These are phyloP conservation scores for Shargacucullia verbasci DNA, from an alignment of 2,888 invertebrate genomes.

Conservation along the genomic window DNA sequence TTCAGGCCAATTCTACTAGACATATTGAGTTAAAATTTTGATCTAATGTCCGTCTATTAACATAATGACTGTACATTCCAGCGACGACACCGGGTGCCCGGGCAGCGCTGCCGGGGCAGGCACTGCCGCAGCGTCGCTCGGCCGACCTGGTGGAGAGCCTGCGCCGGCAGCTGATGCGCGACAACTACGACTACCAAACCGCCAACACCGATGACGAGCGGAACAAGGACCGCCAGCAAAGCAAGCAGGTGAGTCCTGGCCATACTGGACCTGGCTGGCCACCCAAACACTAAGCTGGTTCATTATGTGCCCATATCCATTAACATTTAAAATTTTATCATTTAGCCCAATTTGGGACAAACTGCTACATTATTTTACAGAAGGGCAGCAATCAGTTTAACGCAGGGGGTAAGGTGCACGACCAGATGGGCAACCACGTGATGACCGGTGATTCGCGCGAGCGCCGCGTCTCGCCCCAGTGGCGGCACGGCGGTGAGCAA, in stretches of 20 bases:
- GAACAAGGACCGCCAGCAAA: background rate
- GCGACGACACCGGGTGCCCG: background rate
- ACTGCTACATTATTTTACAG: too few relatives aligned
- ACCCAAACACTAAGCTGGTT: too few relatives aligned
- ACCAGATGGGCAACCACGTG: background rate
- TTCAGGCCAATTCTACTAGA: too few relatives aligned
- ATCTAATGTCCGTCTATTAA: too few relatives aligned
- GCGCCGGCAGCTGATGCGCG: constrained; percentile 65
- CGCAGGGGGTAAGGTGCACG: background rate
- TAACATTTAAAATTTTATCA: too few relatives aligned
- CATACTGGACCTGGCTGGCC: too few relatives aligned
- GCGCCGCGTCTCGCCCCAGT: too few relatives aligned
- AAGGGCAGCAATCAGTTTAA: too few relatives aligned
- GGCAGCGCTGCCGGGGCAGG: background rate
- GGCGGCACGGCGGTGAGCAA: background rate
- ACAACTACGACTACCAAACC: constrained; percentile 72
- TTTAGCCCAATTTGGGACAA: too few relatives aligned
- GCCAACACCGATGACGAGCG: constrained; percentile 23
- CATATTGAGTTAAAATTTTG: too few relatives aligned
- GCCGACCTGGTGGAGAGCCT: constrained; percentile 47
- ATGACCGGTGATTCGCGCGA: background rate
- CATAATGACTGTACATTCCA: background rate
- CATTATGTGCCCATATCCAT: too few relatives aligned
- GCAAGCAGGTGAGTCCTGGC: background rate
- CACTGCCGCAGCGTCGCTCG: background rate